Conservation (phyloP, 2,113 vertebrate genomes). For the Pollimyrus isidori region DNA sequence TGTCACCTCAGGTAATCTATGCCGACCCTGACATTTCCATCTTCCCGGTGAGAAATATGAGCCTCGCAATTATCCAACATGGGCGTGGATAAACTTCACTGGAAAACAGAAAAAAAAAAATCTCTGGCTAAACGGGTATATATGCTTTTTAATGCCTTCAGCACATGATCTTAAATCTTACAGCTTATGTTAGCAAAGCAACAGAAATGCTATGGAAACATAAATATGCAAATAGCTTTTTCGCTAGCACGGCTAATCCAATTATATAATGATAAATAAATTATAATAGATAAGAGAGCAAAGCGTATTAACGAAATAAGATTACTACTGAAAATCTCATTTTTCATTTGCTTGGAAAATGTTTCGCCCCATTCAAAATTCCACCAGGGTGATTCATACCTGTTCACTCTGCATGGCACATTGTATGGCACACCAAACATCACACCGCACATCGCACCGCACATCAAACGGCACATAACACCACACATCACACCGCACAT, state of each 20-base stretch:
- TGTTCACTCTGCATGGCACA: neutral
- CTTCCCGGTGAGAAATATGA: constrained; percentile 14
- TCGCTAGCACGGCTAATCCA: neutral
- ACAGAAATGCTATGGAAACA: neutral
- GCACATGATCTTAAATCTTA: neutral
- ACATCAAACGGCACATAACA: neutral
- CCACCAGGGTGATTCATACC: neutral
- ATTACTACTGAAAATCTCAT: neutral
- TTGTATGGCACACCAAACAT: no score
- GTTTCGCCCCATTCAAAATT: neutral
- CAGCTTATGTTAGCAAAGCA: neutral
- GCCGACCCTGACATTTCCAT: constrained; percentile 12
- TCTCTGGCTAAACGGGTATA: neutral
- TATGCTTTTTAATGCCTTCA: constrained; percentile 5
- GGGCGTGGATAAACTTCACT: constrained; percentile 22
- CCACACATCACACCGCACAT: no score
- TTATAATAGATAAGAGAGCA: neutral
- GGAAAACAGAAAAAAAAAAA: constrained; percentile 7
- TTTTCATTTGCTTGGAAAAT: neutral
- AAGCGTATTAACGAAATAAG: neutral
- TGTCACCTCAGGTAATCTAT: neutral
- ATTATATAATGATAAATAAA: constrained; percentile 13
- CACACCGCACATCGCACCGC: no score
- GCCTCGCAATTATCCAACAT: constrained; percentile 8
- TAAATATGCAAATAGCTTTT: neutral